Evolutionary conservation across 2,797 vertebrate genomes (phyloP).

Genomic region (Anomalospiza imberbis): DNA sequence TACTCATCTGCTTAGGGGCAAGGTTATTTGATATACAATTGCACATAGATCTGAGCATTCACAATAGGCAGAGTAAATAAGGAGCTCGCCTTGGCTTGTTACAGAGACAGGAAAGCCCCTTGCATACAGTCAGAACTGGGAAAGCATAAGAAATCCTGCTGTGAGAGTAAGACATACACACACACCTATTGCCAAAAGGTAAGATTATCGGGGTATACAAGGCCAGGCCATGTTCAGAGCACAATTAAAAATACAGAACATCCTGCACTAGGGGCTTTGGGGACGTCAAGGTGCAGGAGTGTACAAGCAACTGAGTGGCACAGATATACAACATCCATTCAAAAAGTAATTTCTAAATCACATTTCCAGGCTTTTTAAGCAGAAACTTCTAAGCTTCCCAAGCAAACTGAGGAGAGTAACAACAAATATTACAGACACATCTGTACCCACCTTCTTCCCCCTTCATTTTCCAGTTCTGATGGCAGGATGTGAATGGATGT

Average conservation of each 20-base stretch:
- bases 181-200: not conserved
- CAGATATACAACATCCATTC: not conserved
- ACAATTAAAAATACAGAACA: not conserved
- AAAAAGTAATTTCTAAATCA: not conserved
- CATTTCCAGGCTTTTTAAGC: not conserved
- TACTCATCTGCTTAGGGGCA: conserved; percentile 84
- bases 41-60: conserved; percentile 64
- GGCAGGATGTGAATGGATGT: not conserved
- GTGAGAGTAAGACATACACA: not conserved
- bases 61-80: conserved; percentile 65
- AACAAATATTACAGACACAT: not conserved
- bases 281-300: not conserved
- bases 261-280: not conserved
- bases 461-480: not conserved
- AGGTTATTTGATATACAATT: conserved; percentile 80
- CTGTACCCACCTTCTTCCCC: not conserved
- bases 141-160: conserved; percentile 38
- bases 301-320: not conserved
- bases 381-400: not conserved
- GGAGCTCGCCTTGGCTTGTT: conserved; percentile 3
- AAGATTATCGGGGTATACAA: not conserved
- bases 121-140: conserved; percentile 1
- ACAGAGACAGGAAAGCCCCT: conserved; percentile 6
- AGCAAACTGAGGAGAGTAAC: not conserved
- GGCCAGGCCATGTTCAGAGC: not conserved